These are phyloP conservation scores for Epizoanthus rinbou DNA, from an alignment of 92 coral and sea anemone genomes.

Conservation along the genomic window DNA sequence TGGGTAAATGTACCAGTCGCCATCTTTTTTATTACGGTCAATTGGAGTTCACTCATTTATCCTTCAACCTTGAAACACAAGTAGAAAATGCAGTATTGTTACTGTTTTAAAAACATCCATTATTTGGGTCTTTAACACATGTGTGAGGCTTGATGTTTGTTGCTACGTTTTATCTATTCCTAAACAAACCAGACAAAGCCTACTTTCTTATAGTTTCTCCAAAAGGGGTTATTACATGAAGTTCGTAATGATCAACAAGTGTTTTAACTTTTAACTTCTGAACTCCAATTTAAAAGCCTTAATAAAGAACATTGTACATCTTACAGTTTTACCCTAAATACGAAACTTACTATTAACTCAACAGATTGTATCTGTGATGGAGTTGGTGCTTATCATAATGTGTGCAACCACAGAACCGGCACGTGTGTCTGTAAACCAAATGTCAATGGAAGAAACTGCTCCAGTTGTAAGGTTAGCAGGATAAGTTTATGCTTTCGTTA, in stretches of 20 bases:
- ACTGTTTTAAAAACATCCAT: neutral
- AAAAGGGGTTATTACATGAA: no score
- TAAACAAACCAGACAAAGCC: no score
- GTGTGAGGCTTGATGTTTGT: neutral
- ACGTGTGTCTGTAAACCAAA: constrained; percentile 85
- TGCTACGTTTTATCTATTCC: no score
- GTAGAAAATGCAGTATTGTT: neutral
- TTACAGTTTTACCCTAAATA: neutral
- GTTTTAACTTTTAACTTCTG: no score
- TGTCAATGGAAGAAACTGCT: constrained; percentile 77
- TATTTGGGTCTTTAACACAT: neutral
- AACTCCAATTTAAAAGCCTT: no score
- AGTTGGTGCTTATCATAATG: constrained; percentile 75
- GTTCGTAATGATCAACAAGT: no score
- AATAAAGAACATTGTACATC: no score
- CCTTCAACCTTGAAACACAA: neutral
- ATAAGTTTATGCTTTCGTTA: neutral
- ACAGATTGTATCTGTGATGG: constrained; percentile 84
- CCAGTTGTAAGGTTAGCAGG: constrained; percentile 80
- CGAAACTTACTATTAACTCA: neutral
- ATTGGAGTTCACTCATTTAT: neutral
- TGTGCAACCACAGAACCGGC: constrained; percentile 89
- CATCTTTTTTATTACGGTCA: no score
- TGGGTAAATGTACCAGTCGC: no score
- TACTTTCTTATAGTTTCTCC: no score